Evolutionary conservation across 2,888 invertebrate species (phyloP), one percentile per base, ranked within the genome.

Genomic region (Colostygia pectinataria): DNA sequence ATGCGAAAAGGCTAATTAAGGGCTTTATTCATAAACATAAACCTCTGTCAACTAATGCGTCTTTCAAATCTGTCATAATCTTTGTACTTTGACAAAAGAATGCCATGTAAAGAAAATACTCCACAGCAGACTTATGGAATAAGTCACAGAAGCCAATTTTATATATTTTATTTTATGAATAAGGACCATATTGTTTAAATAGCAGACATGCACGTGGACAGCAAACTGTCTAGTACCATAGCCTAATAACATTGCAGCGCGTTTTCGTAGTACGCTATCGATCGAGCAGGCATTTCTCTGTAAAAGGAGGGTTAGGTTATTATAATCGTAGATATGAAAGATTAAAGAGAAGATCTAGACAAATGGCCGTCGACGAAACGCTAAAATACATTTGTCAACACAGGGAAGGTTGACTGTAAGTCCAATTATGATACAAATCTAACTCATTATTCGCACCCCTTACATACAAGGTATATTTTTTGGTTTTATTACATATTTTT

Each of bases 381-480:
- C 32, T 14, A 33, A 39, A 2, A 44, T 31, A 29, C 29, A 18
- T 39, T 25, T 14, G 20, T 38, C 32, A 38, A 37, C 7, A n/a
- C 7, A n/a, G 18, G 28, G 25, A 6, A 18, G 34, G 25, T 24
- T 4, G 25, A 32, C 37, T 13, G 24, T 20, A 13, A 31, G 6
- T 25, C 24, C 14, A 32, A 14, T 14, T 12, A 9, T 18, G n/a
- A 29, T 25, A 40, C 42, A 42, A 46, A 46, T 46, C 41, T 51
- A 42, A 43, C 29, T 49, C 34, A 25, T 50, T 41, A 45, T 40
- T 40, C 33, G 29, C 36, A 54, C 38, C 39, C 44, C 37, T 36
- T 39, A 31, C 36, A 24, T 23, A 6, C 33, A 41, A 27, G 25
- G 25, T 32, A 32, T 42, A 42, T 53, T 59, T 28, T 51, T 52